Evolutionary conservation across 2,888 invertebrate species (phyloP).

Genomic region (Keiferia lycopersicella): DNA sequence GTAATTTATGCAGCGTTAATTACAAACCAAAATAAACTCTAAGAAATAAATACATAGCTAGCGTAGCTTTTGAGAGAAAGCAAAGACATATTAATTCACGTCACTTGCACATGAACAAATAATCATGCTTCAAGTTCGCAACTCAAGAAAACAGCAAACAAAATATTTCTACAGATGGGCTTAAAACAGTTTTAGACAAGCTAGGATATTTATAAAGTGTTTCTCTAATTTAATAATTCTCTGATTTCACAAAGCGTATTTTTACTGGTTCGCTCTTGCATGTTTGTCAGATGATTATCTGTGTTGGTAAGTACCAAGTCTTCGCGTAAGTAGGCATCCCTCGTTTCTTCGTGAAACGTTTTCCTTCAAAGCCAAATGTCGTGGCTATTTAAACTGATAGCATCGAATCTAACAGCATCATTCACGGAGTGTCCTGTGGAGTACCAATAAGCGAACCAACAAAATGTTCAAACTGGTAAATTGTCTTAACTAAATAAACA

Average conservation of each 20-base stretch:
- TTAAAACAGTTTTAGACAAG: too few species aligned
- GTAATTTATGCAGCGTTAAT: slow-evolving; percentile 7
- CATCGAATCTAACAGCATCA: slow-evolving; percentile 46
- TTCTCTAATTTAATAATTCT: background rate
- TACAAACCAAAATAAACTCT: background rate
- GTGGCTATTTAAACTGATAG: slow-evolving; percentile 59
- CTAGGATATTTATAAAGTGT: too few species aligned
- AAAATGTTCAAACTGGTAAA: slow-evolving; percentile 78
- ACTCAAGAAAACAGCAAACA: too few species aligned
- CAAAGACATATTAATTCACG: too few species aligned
- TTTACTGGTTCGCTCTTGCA: slow-evolving; percentile 44
- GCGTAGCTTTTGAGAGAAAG: too few species aligned
- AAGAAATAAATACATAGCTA: background rate
- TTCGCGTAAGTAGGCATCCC: slow-evolving; percentile 58
- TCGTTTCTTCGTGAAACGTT: slow-evolving; percentile 57
- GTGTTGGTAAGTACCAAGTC: slow-evolving; percentile 68
- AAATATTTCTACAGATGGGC: too few species aligned
- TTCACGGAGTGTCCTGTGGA: slow-evolving; percentile 43
- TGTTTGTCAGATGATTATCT: slow-evolving; percentile 55
- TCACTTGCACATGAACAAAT: too few species aligned
- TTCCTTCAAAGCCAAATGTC: slow-evolving; percentile 43
- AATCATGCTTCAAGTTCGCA: too few species aligned
- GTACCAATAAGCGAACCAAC: slow-evolving; percentile 41
- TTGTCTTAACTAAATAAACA: slow-evolving; percentile 22
- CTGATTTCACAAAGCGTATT: background rate